These are phyloP conservation scores for Isurus oxyrinchus DNA, from an alignment of 2,113 vertebrate genomes.

Conservation along the genomic window DNA sequence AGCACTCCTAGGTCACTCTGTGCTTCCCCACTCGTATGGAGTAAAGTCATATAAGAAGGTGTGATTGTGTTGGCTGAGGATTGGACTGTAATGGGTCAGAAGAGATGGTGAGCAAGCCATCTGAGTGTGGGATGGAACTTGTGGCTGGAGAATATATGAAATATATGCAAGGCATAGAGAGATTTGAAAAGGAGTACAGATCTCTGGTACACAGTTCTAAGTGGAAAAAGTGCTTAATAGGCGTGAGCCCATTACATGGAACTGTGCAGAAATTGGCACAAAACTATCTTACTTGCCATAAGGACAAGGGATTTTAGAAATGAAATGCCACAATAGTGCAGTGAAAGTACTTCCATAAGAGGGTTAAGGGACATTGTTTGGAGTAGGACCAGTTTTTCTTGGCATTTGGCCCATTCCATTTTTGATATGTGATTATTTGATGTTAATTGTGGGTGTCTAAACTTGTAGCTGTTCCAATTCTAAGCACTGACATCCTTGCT, in stretches of 20 bases:
- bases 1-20: no score
- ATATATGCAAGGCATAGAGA: neutral
- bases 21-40: no score
- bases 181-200: neutral
- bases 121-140: neutral
- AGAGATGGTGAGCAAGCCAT: neutral
- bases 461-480: neutral
- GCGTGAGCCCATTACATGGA: no score
- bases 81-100: neutral
- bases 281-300: neutral
- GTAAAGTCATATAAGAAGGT: no score
- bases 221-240: neutral
- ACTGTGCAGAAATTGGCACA: neutral
- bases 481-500: neutral
- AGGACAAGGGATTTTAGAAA: neutral
- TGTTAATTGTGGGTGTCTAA: neutral
- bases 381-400: neutral
- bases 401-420: neutral
- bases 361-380: neutral
- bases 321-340: neutral
- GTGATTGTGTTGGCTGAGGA: neutral
- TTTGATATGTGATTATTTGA: neutral
- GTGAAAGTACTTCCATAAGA: neutral
- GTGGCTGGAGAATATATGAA: neutral
- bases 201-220: neutral